Evolutionary conservation across 2,888 invertebrate genomes (phyloP).

Genomic region (Erannis defoliaria): DNA sequence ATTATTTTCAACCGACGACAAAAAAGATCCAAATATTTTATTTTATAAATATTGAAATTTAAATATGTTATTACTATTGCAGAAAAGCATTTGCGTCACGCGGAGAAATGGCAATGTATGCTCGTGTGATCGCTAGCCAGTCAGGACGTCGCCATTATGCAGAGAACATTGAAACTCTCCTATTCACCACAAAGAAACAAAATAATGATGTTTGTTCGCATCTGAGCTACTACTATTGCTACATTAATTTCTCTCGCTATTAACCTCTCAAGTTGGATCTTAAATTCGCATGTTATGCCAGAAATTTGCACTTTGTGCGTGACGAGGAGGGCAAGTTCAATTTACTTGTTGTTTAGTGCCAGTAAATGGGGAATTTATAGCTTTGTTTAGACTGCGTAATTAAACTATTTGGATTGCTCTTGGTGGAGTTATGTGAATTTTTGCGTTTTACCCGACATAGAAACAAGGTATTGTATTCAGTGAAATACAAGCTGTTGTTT

Average conservation of each 20-base stretch:
- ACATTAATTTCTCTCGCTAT: conserved; percentile 26
- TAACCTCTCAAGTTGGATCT: conserved; percentile 36
- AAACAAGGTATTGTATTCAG: too few species aligned
- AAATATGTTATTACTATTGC: too few species aligned
- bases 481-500: too few species aligned
- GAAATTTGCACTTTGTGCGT: conserved; percentile 39
- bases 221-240: conserved; percentile 13
- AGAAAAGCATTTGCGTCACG: too few species aligned
- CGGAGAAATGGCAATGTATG: too few species aligned
- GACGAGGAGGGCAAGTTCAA: conserved; percentile 32
- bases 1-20: too few species aligned
- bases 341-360: conserved; percentile 29
- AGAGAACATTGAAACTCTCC: too few species aligned
- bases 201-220: not conserved
- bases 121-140: too few species aligned
- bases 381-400: conserved; percentile 26
- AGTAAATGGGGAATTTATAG: conserved; percentile 30
- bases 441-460: not conserved
- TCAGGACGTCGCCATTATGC: too few species aligned
- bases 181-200: too few species aligned
- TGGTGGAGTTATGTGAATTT: not conserved
- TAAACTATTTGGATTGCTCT: conserved; percentile 4
- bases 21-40: too few species aligned
- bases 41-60: too few species aligned
- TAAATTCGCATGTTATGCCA: conserved; percentile 38